Percentiles rank a stretch among this genome's conserved stretches.
phyloP scores from a whole-genome alignment of 2,797 vertebrate species.

The Lepus townsendii region DNA sequence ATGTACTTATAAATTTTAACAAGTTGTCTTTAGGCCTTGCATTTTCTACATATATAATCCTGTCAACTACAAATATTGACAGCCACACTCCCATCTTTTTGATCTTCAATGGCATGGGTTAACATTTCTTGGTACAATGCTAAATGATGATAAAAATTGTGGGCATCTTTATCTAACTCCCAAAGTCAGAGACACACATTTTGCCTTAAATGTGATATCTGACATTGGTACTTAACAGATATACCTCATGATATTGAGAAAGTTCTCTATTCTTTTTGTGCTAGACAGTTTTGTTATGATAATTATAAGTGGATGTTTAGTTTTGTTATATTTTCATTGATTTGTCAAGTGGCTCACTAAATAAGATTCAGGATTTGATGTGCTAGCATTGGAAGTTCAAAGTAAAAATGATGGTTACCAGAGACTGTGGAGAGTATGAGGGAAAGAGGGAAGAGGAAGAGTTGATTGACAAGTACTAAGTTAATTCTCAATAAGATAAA shows the following conservation, averaged over 20 bases:
- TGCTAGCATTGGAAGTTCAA: background rate
- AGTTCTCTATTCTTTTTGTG: background rate
- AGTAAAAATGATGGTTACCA: too few species aligned
- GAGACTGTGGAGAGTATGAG: too few species aligned
- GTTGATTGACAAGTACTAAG: too few species aligned
- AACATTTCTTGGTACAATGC: conserved; percentile 11
- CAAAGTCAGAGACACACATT: background rate
- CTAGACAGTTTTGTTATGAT: background rate
- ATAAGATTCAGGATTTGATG: background rate
- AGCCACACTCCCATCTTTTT: background rate
- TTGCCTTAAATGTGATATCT: background rate
- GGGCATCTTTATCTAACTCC: background rate
- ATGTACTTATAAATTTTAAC: background rate
- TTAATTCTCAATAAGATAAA: too few species aligned
- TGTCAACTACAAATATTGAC: background rate
- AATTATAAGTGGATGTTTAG: background rate
- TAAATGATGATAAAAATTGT: background rate
- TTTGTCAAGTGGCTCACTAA: background rate
- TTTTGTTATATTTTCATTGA: conserved; percentile 13
- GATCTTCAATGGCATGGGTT: background rate
- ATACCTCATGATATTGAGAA: background rate
- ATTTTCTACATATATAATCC: background rate
- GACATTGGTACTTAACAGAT: background rate
- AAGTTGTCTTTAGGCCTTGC: background rate
- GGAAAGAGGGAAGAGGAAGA: too few species aligned